Evolutionary conservation across 2,888 invertebrate genomes (phyloP).

Genomic region (Agapetus fuscipes): DNA sequence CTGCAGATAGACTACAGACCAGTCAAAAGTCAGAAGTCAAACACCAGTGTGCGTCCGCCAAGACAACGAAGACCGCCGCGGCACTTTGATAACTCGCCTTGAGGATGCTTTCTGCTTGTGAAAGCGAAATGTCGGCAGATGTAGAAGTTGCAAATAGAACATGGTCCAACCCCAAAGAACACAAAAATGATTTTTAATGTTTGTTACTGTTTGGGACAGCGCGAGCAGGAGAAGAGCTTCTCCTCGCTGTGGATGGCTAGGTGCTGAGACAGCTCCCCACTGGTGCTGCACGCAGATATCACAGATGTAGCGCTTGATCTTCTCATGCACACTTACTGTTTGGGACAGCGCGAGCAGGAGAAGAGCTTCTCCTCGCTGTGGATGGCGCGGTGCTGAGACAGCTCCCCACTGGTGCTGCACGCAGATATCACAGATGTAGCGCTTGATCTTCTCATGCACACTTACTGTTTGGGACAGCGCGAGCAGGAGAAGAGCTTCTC

Average conservation of each 20-base stretch:
- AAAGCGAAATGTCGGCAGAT: no score
- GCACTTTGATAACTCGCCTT: no score
- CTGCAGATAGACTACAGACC: no score
- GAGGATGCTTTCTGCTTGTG: no score
- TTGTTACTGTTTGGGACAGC: conserved; percentile 42
- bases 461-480: conserved; percentile 42
- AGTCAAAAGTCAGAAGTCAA: no score
- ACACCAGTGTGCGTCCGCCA: no score
- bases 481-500: conserved; percentile 44
- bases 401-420: conserved; percentile 48
- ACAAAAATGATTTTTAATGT: no score
- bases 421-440: conserved; percentile 47
- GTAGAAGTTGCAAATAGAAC: no score
- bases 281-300: conserved; percentile 49
- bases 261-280: conserved; percentile 47
- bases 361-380: conserved; percentile 48
- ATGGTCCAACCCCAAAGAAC: no score
- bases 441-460: conserved; percentile 48
- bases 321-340: conserved; percentile 46
- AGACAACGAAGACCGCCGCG: no score
- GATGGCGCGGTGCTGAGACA: conserved; percentile 47
- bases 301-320: conserved; percentile 47
- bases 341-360: conserved; percentile 41
- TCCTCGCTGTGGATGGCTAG: conserved; percentile 49
- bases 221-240: conserved; percentile 42